phyloP scores from a whole-genome alignment of 1,140 invertebrate species.

The Dendrolimus kikuchii region DNA sequence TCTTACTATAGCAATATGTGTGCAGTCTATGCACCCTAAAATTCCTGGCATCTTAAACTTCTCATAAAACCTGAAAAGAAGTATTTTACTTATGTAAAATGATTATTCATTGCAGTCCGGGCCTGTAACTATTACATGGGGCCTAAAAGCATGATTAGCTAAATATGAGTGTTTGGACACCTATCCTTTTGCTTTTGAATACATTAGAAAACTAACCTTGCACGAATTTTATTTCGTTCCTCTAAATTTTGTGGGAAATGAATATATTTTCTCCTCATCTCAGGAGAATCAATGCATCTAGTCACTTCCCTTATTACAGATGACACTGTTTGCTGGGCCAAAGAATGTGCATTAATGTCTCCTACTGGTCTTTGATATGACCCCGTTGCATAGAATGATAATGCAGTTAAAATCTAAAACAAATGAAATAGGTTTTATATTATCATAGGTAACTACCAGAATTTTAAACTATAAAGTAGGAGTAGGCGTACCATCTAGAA shows the following conservation, averaged over 20 bases:
- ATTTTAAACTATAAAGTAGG: too few relatives aligned
- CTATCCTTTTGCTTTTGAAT: too few relatives aligned
- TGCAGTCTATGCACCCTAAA: constrained; percentile 18
- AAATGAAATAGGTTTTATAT: neutral
- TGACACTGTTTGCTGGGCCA: constrained; percentile 12
- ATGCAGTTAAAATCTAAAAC: constrained; percentile 9
- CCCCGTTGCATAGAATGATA: constrained; percentile 12
- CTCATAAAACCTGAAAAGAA: constrained; percentile 12
- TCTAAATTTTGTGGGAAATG: constrained; percentile 3
- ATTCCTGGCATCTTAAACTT: constrained; percentile 12
- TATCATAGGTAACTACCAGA: too few relatives aligned
- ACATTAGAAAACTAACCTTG: too few relatives aligned
- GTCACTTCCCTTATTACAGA: constrained; percentile 3
- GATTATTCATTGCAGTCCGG: too few relatives aligned
- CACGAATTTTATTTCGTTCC: neutral
- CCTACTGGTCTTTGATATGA: constrained; percentile 11
- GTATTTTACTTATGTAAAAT: too few relatives aligned
- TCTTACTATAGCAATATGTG: constrained; percentile 10
- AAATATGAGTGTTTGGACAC: too few relatives aligned
- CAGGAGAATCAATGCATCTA: neutral
- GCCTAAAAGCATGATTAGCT: too few relatives aligned
- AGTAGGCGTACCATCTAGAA: too few relatives aligned
- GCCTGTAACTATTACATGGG: too few relatives aligned
- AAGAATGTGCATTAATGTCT: constrained; percentile 8
- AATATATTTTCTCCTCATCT: constrained; percentile 10